phyloP scores from a whole-genome alignment of 2,113 vertebrate species.

The Campylomormyrus numenius region DNA sequence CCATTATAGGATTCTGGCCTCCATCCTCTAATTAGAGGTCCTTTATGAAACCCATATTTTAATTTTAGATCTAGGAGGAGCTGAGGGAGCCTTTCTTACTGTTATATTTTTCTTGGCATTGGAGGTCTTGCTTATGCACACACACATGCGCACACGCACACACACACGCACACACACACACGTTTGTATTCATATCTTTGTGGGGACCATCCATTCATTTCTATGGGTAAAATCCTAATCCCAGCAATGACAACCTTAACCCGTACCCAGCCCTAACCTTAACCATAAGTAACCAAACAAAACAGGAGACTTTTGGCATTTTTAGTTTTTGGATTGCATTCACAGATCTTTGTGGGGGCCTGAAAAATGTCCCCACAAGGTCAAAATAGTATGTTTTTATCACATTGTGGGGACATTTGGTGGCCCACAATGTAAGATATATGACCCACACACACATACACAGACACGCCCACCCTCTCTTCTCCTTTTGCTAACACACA shows the following conservation, averaged over 20 bases:
- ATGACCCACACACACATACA: constrained; percentile 28
- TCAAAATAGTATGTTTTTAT: not conserved
- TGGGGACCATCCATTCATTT: too few relatives aligned
- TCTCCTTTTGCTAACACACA: constrained; percentile 54
- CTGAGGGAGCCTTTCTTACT: constrained; percentile 46
- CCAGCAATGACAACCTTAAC: too few relatives aligned
- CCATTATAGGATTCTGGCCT: constrained; percentile 61
- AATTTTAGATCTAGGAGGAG: constrained; percentile 64
- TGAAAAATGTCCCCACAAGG: too few relatives aligned
- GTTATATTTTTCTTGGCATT: constrained; percentile 13
- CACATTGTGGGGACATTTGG: not conserved
- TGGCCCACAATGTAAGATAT: not conserved
- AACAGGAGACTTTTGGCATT: too few relatives aligned
- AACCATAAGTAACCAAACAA: too few relatives aligned
- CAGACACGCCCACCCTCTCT: constrained; percentile 39
- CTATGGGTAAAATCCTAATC: too few relatives aligned
- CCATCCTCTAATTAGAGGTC: constrained; percentile 68
- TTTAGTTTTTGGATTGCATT: too few relatives aligned
- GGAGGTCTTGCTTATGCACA: constrained; percentile 34
- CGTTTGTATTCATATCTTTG: too few relatives aligned
- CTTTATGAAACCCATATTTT: constrained; percentile 68
- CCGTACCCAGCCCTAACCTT: too few relatives aligned
- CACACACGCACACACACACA: not conserved
- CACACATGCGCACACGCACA: constrained; percentile 13
- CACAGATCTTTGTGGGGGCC: too few relatives aligned